phyloP scores from a whole-genome alignment of 2,888 invertebrate genomes.

The Gryllus longicercus region DNA sequence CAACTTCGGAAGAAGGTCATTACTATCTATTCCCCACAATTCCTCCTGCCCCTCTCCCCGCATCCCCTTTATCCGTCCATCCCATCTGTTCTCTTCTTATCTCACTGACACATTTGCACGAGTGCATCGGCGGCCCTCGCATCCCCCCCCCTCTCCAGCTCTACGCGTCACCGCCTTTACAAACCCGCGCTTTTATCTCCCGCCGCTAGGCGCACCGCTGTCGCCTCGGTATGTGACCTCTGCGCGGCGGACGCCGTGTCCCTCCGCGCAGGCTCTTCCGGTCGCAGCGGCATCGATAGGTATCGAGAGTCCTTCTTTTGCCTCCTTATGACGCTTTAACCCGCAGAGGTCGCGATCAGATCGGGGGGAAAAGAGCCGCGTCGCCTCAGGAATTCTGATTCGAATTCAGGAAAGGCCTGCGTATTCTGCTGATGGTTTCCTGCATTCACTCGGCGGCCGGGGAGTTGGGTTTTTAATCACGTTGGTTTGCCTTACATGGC shows the following conservation, averaged over 20 bases:
- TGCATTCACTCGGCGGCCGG: not conserved
- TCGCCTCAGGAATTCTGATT: not conserved
- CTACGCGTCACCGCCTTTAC: too few relatives aligned
- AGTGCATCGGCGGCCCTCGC: too few relatives aligned
- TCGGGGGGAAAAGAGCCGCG: not conserved
- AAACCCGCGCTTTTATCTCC: too few relatives aligned
- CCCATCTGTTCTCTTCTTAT: too few relatives aligned
- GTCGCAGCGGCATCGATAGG: not conserved
- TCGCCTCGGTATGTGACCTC: not conserved
- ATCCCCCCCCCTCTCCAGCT: too few relatives aligned
- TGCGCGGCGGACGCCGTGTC: not conserved
- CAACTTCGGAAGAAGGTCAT: too few relatives aligned
- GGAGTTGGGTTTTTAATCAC: not conserved
- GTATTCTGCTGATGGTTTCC: not conserved
- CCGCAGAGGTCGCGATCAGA: not conserved
- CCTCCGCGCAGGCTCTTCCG: not conserved
- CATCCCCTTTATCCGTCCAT: too few relatives aligned
- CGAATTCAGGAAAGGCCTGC: not conserved
- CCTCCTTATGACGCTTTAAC: not conserved
- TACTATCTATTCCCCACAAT: too few relatives aligned
- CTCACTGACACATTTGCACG: too few relatives aligned
- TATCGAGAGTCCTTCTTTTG: not conserved
- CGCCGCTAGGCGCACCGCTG: too few relatives aligned
- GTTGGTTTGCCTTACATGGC: not conserved
- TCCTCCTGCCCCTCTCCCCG: too few relatives aligned